phyloP scores from a whole-genome alignment of 2,888 invertebrate species.

The Ophion slaviceki region DNA sequence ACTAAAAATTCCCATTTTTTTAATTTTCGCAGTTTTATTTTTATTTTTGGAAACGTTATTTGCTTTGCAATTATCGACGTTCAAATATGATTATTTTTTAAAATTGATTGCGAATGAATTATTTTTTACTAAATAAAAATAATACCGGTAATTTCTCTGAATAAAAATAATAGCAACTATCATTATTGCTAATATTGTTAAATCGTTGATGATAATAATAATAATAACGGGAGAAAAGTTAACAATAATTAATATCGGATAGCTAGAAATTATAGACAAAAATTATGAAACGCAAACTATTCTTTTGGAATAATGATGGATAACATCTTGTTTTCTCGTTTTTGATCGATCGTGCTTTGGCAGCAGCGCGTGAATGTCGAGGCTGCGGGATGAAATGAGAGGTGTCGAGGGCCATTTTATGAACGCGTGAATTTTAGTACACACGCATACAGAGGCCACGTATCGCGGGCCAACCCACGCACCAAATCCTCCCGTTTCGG shows the following conservation, averaged over 20 bases:
- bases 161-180: background rate
- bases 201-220: background rate
- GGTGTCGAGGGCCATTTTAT: background rate
- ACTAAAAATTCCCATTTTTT: background rate
- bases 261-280: background rate
- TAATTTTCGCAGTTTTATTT: background rate
- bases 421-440: conserved; percentile 51
- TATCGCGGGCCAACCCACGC: conserved; percentile 70
- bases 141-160: too few relatives aligned
- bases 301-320: background rate
- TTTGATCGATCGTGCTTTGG: too few relatives aligned
- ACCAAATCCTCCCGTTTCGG: conserved; percentile 63
- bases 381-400: conserved; percentile 44
- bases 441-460: conserved; percentile 22
- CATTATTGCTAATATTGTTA: background rate
- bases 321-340: background rate
- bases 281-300: background rate
- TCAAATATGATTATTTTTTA: background rate
- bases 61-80: background rate
- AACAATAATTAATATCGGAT: background rate
- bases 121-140: too few relatives aligned
- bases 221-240: background rate
- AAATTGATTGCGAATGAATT: too few relatives aligned
- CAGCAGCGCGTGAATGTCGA: conserved; percentile 16
- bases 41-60: background rate